Conservation (phyloP, 2,888 invertebrate genomes). For the Saturnia japonica region DNA sequence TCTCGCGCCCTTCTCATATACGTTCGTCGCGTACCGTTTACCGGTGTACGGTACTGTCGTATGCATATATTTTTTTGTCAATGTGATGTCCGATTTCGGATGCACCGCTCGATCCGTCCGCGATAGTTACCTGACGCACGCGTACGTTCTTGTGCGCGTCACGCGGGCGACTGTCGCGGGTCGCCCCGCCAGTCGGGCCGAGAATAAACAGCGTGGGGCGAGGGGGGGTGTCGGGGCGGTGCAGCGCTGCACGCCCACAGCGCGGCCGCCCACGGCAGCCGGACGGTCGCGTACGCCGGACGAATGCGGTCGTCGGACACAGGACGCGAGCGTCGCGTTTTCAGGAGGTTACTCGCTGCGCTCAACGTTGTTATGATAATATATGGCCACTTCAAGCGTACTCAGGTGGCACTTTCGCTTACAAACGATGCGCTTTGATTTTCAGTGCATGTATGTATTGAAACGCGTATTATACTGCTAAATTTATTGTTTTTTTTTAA, state of each 20-base stretch:
- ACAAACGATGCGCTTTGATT: not conserved
- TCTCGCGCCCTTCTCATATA: constrained; percentile 48
- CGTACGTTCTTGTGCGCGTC: constrained; percentile 71
- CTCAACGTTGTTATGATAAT: constrained; percentile 9
- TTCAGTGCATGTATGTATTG: constrained; percentile 3
- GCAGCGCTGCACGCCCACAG: constrained; percentile 78
- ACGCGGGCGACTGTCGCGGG: constrained; percentile 76
- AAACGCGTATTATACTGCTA: not conserved
- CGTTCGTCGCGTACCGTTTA: not conserved
- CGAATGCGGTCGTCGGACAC: constrained; percentile 24
- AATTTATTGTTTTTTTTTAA: not conserved
- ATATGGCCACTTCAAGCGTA: not conserved
- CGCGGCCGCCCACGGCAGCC: constrained; percentile 67
- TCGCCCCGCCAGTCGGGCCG: constrained; percentile 62
- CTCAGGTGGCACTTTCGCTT: constrained; percentile 7
- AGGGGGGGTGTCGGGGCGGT: constrained; percentile 58
- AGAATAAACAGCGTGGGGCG: constrained; percentile 75
- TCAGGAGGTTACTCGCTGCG: constrained; percentile 2
- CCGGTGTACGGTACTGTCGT: constrained; percentile 14
- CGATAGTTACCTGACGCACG: constrained; percentile 64
- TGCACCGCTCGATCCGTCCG: constrained; percentile 72
- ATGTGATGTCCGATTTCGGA: constrained; percentile 67
- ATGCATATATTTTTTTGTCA: constrained; percentile 30
- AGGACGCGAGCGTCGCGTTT: constrained; percentile 26
- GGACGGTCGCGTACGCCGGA: constrained; percentile 42